A percentile compares a stretch with the other conserved stretches of the same genome.
These are phyloP conservation scores for Sinodicranocentrus sp. DNA, from an alignment of 2,888 invertebrate genomes.

Conservation along the genomic window DNA sequence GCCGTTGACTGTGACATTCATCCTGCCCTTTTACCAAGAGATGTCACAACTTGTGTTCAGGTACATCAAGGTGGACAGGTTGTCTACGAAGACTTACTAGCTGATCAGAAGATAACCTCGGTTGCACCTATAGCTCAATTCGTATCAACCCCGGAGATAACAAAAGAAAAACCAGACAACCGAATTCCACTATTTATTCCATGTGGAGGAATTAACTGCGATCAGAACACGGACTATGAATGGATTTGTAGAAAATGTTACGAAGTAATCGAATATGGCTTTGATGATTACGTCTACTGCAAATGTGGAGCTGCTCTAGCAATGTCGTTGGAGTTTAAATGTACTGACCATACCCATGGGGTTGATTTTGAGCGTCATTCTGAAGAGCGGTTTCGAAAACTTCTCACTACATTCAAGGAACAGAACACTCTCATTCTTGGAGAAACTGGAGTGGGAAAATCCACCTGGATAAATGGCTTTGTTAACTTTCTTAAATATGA, in stretches of 20 bases:
- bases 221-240: background rate
- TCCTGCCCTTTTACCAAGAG: conserved; percentile 13
- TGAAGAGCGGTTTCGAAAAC: no score
- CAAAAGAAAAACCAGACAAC: conserved; percentile 27
- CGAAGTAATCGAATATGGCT: conserved; percentile 36
- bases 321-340: conserved; percentile 24
- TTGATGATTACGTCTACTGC: conserved; percentile 50
- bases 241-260: conserved; percentile 45
- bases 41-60: conserved; percentile 21
- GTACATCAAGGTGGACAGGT: conserved; percentile 25
- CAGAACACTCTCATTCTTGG: no score
- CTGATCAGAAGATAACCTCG: conserved; percentile 15
- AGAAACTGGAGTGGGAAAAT: no score
- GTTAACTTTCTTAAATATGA: no score
- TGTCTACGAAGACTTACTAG: conserved; percentile 9
- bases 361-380: background rate
- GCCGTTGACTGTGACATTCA: conserved; percentile 61
- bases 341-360: conserved; percentile 41
- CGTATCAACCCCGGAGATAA: background rate
- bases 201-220: conserved; percentile 42
- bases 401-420: no score
- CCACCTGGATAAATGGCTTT: no score
- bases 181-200: background rate
- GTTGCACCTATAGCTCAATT: conserved; percentile 2
- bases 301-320: conserved; percentile 27